A percentile compares a stretch with the other conserved stretches of the same genome.
Evolutionary conservation across 2,888 invertebrate species (phyloP).

Genomic region (Theodoxus fluviatilis): DNA sequence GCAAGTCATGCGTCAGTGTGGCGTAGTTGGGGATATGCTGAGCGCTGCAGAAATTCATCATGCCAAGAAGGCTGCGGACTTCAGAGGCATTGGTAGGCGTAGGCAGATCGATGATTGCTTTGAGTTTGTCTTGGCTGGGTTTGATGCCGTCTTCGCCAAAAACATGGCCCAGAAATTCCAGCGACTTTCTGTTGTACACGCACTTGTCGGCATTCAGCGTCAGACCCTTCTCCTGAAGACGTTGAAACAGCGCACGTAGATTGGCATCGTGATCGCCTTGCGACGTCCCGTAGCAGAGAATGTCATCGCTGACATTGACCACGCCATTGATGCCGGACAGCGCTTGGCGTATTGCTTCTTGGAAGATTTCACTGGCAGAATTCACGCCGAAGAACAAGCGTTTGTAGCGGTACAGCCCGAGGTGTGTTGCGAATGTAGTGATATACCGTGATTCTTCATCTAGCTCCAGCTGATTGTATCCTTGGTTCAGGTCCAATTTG

Average conservation of each 20-base stretch:
- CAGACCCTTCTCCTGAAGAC: conserved; percentile 22
- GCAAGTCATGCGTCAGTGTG: conserved; percentile 24
- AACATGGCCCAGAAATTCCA: conserved; percentile 22
- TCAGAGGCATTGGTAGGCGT: conserved; percentile 26
- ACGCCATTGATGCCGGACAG: conserved; percentile 14
- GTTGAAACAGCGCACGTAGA: conserved; percentile 18
- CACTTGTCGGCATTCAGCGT: conserved; percentile 26
- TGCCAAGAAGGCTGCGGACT: conserved; percentile 29
- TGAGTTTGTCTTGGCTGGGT: conserved; percentile 25
- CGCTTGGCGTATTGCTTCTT: conserved; percentile 29
- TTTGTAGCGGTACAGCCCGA: conserved; percentile 36
- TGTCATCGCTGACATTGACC: conserved; percentile 30
- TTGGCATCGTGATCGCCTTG: conserved; percentile 26
- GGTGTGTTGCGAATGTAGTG: conserved; percentile 41
- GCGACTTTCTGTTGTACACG: conserved; percentile 13
- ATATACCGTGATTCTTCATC: conserved; percentile 36
- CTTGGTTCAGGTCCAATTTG: conserved; percentile 40
- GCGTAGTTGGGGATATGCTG: conserved; percentile 26
- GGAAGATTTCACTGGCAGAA: conserved; percentile 37
- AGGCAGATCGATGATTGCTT: conserved; percentile 12
- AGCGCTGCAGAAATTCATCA: conserved; percentile 27
- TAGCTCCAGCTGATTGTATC: conserved; percentile 40
- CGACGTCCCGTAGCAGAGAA: conserved; percentile 21
- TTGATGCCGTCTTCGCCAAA: conserved; percentile 11
- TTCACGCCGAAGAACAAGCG: conserved; percentile 37